phyloP scores from a whole-genome alignment of 1,140 invertebrate species.

The Lepidostoma basale region DNA sequence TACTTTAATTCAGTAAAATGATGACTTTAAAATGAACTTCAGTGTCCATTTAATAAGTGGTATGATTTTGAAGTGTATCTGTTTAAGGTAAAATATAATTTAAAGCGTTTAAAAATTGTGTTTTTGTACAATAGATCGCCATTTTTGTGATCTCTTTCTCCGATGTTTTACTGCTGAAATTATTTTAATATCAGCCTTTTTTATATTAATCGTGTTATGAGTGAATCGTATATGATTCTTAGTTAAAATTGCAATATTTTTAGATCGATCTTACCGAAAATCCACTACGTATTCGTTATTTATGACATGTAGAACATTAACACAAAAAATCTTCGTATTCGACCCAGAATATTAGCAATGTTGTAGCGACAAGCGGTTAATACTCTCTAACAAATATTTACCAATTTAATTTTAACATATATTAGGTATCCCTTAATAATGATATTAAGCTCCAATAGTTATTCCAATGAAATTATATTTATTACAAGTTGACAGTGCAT shows the following conservation, averaged over 20 bases:
- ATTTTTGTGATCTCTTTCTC: constrained; percentile 31
- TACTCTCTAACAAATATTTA: too few species aligned
- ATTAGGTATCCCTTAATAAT: too few species aligned
- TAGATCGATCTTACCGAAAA: neutral
- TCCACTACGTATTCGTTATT: neutral
- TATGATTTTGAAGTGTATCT: constrained; percentile 20
- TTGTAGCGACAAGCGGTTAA: too few species aligned
- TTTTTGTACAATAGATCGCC: constrained; percentile 33
- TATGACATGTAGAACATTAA: too few species aligned
- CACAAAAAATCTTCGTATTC: too few species aligned
- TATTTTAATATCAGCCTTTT: too few species aligned
- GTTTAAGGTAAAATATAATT: constrained; percentile 30
- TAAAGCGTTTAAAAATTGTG: constrained; percentile 25
- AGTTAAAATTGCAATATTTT: neutral
- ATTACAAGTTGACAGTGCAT: too few species aligned
- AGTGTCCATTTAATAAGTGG: constrained; percentile 5
- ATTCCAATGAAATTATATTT: too few species aligned
- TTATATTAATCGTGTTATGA: neutral
- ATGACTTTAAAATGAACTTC: constrained; percentile 17
- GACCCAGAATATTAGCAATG: neutral
- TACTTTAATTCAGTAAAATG: constrained; percentile 24
- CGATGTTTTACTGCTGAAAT: neutral
- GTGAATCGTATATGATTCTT: neutral
- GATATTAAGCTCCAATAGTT: too few species aligned
- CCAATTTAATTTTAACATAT: too few species aligned